Evolutionary conservation across 2,888 invertebrate species (phyloP), one percentile per base, ranked within the genome.

Genomic region (Drosophila subquinaria): DNA sequence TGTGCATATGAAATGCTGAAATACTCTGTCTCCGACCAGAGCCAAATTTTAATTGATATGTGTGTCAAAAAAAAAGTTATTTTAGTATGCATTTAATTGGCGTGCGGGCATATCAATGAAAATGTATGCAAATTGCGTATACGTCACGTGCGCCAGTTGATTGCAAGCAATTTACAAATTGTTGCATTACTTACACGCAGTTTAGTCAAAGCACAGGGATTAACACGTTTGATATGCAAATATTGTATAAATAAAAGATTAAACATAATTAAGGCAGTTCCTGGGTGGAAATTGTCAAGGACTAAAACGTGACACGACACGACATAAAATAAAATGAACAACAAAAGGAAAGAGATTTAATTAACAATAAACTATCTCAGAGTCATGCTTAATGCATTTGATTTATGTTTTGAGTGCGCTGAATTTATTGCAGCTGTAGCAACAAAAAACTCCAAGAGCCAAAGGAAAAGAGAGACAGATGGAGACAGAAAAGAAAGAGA

Each of bases 401-500:
- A 88, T 89, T 89, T 88, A 88, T 88, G 66, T 42, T 73, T 66
- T 59, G 72, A 73, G 63, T 73, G 63, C 13, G 17, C 23, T 50
- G 52, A 77, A 88, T 88, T 88, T 85, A 89, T 89, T 72, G 57
- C 73, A 40, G 27, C 13, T 11, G 33, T 50, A 68, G 53, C 59
- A 69, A 51, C 62, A 81, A 81, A 79, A 57, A 76, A 55, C 33
- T 56, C 11, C 11, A 11, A 33, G 40, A 43, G 13, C 8, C 6
- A 20, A 11, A 11, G 40, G 17, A 23, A 53, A 17, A 40, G 17
- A 15, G 27, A 15, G 1, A 9, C 4, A 6, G 27, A 42, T 17
- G 17, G 23, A 53, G 30, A 40, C 13, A 20, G 33, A 8, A 33
- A 17, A 33, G 8, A 13, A 3, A 23, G 17, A 15, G 3, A 13